Conservation (phyloP, 2,113 vertebrate species). For the Pycnonotus jocosus region DNA sequence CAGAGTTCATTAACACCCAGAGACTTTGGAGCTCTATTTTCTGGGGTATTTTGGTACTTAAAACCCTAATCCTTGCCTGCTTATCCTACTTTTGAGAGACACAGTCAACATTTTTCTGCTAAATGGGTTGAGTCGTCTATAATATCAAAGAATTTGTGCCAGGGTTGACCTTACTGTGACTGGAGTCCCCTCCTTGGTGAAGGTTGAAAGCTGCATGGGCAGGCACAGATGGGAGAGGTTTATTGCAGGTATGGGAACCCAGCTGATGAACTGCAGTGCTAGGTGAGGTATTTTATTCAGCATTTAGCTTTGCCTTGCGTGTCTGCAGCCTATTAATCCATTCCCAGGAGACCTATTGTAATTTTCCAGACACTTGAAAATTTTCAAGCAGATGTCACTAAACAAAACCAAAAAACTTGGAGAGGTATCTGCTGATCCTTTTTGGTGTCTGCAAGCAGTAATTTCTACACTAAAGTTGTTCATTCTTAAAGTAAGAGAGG, state of each 20-base stretch:
- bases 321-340: constrained; percentile 13
- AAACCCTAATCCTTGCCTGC: background rate
- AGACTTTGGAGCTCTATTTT: background rate
- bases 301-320: background rate
- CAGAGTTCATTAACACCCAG: background rate
- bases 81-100: background rate
- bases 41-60: background rate
- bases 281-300: constrained; percentile 26
- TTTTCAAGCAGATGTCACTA: constrained; percentile 40
- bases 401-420: background rate
- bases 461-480: background rate
- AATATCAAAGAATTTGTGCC: background rate
- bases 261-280: background rate
- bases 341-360: background rate
- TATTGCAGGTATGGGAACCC: constrained; percentile 16
- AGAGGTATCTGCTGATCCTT: background rate
- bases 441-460: background rate
- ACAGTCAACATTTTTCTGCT: background rate
- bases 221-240: constrained; percentile 36
- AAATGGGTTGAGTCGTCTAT: background rate
- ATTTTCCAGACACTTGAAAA: constrained; percentile 35
- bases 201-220: background rate
- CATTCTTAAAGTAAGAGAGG: background rate
- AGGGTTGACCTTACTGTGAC: background rate
- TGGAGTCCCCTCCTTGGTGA: background rate